These are phyloP conservation scores for Sphecodes monilicornis DNA, from an alignment of 2,888 invertebrate genomes.

Conservation along the genomic window DNA sequence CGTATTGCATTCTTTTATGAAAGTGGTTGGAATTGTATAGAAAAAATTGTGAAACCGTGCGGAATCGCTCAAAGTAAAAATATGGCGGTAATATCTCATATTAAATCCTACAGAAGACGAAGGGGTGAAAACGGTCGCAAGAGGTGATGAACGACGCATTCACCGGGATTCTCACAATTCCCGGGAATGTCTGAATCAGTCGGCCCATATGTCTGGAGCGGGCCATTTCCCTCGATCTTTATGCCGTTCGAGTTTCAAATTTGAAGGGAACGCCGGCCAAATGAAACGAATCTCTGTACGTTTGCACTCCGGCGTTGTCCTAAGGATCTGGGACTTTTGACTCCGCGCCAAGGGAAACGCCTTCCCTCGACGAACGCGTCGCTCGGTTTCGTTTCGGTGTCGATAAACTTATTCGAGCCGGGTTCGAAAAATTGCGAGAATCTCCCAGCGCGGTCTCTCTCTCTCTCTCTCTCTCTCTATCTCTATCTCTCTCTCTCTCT, in stretches of 20 bases:
- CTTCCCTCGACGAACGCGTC: slow-evolving; percentile 23
- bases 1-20: no score
- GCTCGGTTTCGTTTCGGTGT: slow-evolving; percentile 29
- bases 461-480: background rate
- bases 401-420: slow-evolving; percentile 36
- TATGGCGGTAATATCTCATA: background rate
- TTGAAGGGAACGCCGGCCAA: slow-evolving; percentile 26
- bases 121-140: background rate
- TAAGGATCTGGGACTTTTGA: slow-evolving; percentile 38
- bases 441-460: background rate
- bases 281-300: slow-evolving; percentile 47
- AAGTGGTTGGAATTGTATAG: background rate
- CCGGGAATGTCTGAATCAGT: slow-evolving; percentile 2
- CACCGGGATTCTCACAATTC: background rate
- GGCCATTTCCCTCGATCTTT: slow-evolving; percentile 26
- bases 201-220: slow-evolving; percentile 1
- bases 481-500: background rate
- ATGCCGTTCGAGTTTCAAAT: slow-evolving; percentile 46
- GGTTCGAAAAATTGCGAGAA: slow-evolving; percentile 11
- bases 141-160: slow-evolving; percentile 10
- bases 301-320: slow-evolving; percentile 45
- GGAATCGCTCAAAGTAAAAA: background rate
- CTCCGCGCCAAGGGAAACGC: slow-evolving; percentile 34
- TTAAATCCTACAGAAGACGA: slow-evolving; percentile 5
- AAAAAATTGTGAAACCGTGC: background rate